Percentiles rank a stretch among this genome's conserved stretches.
phyloP scores from a whole-genome alignment of 2,888 invertebrate genomes.

The Drosophila yooni region DNA sequence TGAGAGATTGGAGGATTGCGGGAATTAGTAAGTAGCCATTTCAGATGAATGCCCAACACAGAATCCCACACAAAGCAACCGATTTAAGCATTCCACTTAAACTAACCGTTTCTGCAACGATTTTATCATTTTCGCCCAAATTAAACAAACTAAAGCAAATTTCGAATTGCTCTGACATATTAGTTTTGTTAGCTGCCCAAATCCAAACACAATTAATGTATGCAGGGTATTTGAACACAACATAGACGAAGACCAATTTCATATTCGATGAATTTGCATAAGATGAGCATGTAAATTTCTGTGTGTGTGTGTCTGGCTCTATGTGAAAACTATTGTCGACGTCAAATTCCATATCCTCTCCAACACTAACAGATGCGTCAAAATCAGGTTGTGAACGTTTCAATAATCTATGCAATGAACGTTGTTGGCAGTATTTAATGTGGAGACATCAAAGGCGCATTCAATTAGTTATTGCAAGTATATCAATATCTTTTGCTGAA shows the following conservation, averaged over 20 bases:
- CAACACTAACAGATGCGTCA: neutral
- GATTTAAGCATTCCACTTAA: constrained; percentile 24
- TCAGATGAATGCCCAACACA: constrained; percentile 18
- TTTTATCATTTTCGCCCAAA: neutral
- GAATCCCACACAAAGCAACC: constrained; percentile 9
- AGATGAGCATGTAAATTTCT: neutral
- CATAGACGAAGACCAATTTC: neutral
- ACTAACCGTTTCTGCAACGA: constrained; percentile 4
- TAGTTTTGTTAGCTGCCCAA: neutral
- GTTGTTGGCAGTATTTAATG: neutral
- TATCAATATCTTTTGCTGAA: constrained; percentile 1
- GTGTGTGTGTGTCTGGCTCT: neutral
- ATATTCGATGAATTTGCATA: neutral
- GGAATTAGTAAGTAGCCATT: constrained; percentile 20
- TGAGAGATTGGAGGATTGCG: neutral
- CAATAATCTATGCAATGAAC: neutral
- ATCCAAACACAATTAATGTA: neutral
- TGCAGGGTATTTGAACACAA: neutral
- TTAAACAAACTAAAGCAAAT: neutral
- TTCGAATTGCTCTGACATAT: neutral
- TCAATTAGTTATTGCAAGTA: neutral
- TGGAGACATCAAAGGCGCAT: neutral
- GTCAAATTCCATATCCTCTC: neutral
- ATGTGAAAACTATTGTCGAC: neutral
- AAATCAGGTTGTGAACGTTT: neutral